Conservation (phyloP, 2,797 vertebrate genomes). For the Alcedo quadribrachys region DNA sequence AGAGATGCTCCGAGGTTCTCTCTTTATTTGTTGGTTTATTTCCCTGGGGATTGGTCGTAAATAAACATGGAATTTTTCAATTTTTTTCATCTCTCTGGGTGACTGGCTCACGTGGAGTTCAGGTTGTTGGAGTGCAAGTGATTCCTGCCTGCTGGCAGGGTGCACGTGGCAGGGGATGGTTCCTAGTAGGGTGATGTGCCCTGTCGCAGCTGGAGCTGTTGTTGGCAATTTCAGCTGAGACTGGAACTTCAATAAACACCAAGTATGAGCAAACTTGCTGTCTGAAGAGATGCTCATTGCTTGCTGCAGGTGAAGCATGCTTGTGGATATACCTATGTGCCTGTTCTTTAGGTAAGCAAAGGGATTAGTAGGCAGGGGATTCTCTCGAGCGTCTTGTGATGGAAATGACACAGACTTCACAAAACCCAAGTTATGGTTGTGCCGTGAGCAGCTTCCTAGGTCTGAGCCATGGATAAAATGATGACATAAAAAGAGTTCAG, state of each 20-base stretch:
- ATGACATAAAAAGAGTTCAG: neutral
- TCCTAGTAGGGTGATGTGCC: rapidly evolving
- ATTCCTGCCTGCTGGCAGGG: neutral
- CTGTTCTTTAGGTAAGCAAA: conserved; percentile 4
- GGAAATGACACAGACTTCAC: neutral
- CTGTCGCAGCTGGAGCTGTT: neutral
- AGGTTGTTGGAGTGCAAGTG: neutral
- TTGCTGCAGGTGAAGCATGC: neutral
- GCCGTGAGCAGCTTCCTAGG: neutral
- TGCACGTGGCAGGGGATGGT: neutral
- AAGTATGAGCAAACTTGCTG: neutral
- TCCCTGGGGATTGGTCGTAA: neutral
- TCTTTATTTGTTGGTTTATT: neutral
- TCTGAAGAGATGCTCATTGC: neutral
- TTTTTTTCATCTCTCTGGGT: neutral
- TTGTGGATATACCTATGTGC: neutral
- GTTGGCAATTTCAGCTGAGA: neutral
- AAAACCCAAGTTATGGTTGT: neutral
- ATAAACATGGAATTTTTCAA: neutral
- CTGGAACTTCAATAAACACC: neutral
- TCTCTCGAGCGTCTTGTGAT: neutral
- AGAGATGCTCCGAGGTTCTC: neutral
- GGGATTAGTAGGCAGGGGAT: neutral
- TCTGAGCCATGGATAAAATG: neutral
- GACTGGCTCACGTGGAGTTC: neutral